Evolutionary conservation across 1,140 invertebrate species (phyloP).

Genomic region (Acromyrmex charruanus): DNA sequence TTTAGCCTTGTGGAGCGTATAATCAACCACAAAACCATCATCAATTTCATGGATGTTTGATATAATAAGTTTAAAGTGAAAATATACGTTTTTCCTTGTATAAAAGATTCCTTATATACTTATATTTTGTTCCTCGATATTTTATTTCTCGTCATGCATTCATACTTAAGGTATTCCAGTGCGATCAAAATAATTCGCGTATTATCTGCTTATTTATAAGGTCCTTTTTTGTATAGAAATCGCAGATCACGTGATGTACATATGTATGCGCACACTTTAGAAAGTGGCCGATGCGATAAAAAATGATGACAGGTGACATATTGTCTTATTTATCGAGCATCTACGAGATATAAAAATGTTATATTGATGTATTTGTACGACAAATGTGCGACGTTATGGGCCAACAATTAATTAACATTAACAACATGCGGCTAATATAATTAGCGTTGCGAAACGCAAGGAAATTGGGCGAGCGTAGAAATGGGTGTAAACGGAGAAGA

Average conservation of each 20-base stretch:
- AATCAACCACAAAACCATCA: background rate
- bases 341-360: slow-evolving; percentile 30
- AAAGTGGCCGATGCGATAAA: slow-evolving; percentile 34
- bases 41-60: background rate
- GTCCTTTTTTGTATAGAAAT: slow-evolving; percentile 12
- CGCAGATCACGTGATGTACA: background rate
- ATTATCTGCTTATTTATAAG: background rate
- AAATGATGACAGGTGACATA: slow-evolving; percentile 23
- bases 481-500: background rate
- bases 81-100: background rate
- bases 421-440: slow-evolving; percentile 1
- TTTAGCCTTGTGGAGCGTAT: background rate
- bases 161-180: background rate
- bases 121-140: background rate
- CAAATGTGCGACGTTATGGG: background rate
- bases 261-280: slow-evolving; percentile 21
- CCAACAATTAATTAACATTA: slow-evolving; percentile 8
- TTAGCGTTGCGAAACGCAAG: slow-evolving; percentile 15
- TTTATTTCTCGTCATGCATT: background rate
- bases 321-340: slow-evolving; percentile 36
- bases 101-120: background rate
- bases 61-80: background rate
- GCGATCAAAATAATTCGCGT: background rate
- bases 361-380: background rate
- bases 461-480: background rate